These are phyloP conservation scores for Siniperca chuatsi DNA, from an alignment of 2,113 vertebrate species.

Conservation along the genomic window DNA sequence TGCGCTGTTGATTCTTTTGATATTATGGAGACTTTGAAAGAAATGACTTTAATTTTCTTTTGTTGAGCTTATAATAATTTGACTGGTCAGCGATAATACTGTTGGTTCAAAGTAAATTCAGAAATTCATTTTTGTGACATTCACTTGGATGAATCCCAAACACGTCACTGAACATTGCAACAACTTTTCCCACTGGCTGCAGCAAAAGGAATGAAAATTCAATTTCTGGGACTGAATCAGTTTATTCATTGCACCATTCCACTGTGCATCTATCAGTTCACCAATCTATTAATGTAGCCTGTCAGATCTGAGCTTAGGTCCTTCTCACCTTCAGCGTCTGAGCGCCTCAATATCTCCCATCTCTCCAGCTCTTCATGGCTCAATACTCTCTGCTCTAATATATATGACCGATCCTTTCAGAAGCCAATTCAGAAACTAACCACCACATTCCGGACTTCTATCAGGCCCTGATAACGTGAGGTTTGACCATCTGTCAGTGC, in stretches of 20 bases:
- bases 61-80: conserved; percentile 42
- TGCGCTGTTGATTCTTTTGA: conserved; percentile 67
- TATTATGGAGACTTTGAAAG: conserved; percentile 7
- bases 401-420: conserved; percentile 79
- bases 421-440: conserved; percentile 80
- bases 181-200: conserved; percentile 40
- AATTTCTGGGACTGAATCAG: conserved; percentile 54
- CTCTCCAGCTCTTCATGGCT: conserved; percentile 69
- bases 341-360: conserved; percentile 67
- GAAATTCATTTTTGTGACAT: conserved; percentile 18
- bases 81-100: conserved; percentile 34
- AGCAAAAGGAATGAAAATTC: conserved; percentile 56
- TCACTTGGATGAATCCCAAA: conserved; percentile 38
- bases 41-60: conserved; percentile 12
- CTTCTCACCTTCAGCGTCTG: conserved; percentile 68
- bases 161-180: conserved; percentile 13
- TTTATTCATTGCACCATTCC: conserved; percentile 65
- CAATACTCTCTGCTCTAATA: conserved; percentile 76
- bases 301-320: conserved; percentile 70
- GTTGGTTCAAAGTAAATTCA: conserved; percentile 11
- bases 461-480: conserved; percentile 76
- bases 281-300: conserved; percentile 68
- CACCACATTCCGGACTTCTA: conserved; percentile 79
- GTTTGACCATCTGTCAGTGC: conserved; percentile 81
- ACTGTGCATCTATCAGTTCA: conserved; percentile 71